phyloP scores from a whole-genome alignment of 2,888 invertebrate genomes.

The Silvanus unidentatus region DNA sequence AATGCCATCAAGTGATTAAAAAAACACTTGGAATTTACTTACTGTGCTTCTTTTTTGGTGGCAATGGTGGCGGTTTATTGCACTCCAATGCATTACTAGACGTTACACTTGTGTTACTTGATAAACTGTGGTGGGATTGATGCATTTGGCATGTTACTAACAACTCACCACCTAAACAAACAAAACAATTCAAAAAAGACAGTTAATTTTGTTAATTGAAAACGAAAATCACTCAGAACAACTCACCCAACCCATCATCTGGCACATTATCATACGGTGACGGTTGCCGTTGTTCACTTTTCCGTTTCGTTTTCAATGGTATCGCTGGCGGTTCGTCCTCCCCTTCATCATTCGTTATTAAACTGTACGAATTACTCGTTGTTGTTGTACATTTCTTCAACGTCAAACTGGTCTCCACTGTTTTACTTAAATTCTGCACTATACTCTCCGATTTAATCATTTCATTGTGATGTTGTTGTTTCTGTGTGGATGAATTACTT shows the following conservation, averaged over 20 bases:
- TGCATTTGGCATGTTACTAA: constrained; percentile 45
- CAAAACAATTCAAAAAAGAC: constrained; percentile 8
- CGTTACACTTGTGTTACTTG: constrained; percentile 28
- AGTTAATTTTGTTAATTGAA: constrained; percentile 2
- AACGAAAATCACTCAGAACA: no score
- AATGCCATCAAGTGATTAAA: constrained; percentile 10
- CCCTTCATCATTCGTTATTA: background rate
- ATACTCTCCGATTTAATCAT: constrained; percentile 34
- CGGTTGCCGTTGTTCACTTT: constrained; percentile 55
- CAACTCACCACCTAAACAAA: constrained; percentile 35
- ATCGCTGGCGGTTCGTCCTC: constrained; percentile 52
- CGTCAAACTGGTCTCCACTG: constrained; percentile 20
- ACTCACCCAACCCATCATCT: constrained; percentile 35
- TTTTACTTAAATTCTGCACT: constrained; percentile 24
- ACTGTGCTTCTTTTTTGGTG: constrained; percentile 92
- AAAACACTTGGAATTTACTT: constrained; percentile 50
- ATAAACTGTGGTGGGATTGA: constrained; percentile 40
- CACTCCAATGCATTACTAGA: constrained; percentile 49
- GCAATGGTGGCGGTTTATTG: constrained; percentile 80
- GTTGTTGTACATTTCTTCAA: background rate
- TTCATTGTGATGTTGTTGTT: constrained; percentile 26
- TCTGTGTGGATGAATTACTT: constrained; percentile 48
- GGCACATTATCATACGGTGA: constrained; percentile 69
- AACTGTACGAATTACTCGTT: background rate
- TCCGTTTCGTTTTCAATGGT: constrained; percentile 55